Base-by-base conservation (phyloP, 2,113 vertebrate genomes). In the Triplophysa siluroides region DNA sequence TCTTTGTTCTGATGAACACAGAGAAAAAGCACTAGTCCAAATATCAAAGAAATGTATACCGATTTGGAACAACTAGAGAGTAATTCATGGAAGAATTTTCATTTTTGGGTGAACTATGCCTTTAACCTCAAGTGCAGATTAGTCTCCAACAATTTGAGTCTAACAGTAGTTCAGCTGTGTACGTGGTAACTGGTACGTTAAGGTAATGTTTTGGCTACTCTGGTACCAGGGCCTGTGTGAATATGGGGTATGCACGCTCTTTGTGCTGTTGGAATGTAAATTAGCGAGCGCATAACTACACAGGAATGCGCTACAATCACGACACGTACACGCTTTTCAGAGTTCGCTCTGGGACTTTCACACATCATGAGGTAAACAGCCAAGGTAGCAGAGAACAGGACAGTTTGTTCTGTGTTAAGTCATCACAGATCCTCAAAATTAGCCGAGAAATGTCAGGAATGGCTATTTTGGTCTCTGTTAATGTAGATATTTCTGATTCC, bases 201-300 rank as follows among this genome's bases (percentile, higher is more conserved):
- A 72, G 47, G 73, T 60, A 13, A 54, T 66, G 78, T 80, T 80
- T 81, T 81, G 67, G 56, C 69, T 67, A 56, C 45, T 19, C 18
- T 47, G 13, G 47, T 70, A 33, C 63, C n/a, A 18, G 11, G 18
- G 47, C 23, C 64, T 52, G 67, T 75, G 70, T 81, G 76, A 80
- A 61, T 79, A 81, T 79, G 79, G 65, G 58, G 66, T 78, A 76
- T 81, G 76, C 12, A 2, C 2, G 5, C 65, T 71, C 60, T 81
- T 78, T 81, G 70, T 78, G 52, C 60, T 79, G 79, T 66, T 83
- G 76, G 84, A 85, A 85, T 83, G 78, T 85, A 83, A 81, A 85
- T 83, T 81, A 81, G 81, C 33, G 14, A 81, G 58, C 19, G 58
- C 81, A 83, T 65, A 83, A 71, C 84, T 78, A 76, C 75, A 71